Base-by-base conservation (phyloP, 2,113 vertebrate species). In the Lonchura striata region DNA sequence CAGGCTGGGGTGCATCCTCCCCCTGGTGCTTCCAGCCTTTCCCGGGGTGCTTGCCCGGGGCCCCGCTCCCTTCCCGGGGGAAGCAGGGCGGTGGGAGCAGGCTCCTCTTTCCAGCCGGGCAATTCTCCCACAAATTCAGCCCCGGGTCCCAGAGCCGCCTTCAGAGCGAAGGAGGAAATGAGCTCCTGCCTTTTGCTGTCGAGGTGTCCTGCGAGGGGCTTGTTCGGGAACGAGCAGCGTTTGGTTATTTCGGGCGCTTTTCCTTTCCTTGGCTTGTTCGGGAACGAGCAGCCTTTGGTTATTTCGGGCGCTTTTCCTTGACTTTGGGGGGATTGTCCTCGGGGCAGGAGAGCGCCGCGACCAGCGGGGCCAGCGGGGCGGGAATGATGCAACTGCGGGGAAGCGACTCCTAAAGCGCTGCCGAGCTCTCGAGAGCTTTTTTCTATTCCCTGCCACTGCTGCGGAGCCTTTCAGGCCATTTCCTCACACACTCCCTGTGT, bases 141-240 rank as follows among this genome's bases (percentile, higher is more conserved):
- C 84, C 15, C 68, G 64, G 39, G 84, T 33, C 94, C 82, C 88
- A 39, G 37, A 94, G 85, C 19, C 1, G 5, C 47, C 69, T 78
- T 39, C 64, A 71, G 81, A 71, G 35, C 61, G 49, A n/a, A 76
- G 72, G 35, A 94, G 94, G 94, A 95, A 94, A 94, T 39, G 86
- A 79, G 92, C 53, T 82, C 65, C 77, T 89, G 86, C 86, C 61
- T 61, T 91, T 94, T 49, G 30, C 53, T 35, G 56, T 8, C 56
- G 49, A 31, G 46, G 56, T 59, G 86, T 41, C 94, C 88, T 41
- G 77, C 17, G 80, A 78, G 92, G 37, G 70, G 68, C 24, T 17
- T 25, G 60, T 15, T 71, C 78, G 72, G 15, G 52, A 88, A 77
- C 14, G 4, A 60, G 68, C 39, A 22, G 30, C 3, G 2, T 68